phyloP scores from a whole-genome alignment of 2,797 vertebrate species.

The Epinephelus awoara region DNA sequence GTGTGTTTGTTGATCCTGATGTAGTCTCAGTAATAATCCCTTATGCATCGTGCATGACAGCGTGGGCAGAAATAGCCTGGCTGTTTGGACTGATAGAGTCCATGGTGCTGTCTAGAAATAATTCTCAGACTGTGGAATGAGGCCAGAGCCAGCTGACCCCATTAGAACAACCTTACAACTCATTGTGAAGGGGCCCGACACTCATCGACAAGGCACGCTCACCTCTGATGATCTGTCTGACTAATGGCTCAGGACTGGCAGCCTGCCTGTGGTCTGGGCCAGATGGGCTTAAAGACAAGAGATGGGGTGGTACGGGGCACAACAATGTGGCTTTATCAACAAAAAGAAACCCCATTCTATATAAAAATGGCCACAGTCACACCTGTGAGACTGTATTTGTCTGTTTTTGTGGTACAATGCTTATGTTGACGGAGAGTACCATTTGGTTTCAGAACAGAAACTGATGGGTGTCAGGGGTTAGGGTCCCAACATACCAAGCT shows the following conservation, averaged over 20 bases:
- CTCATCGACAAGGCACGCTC: slow-evolving; percentile 26
- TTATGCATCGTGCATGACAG: slow-evolving; percentile 7
- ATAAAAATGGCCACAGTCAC: not conserved
- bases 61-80: slow-evolving; percentile 50
- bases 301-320: not conserved
- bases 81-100: slow-evolving; percentile 48
- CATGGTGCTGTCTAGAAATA: slow-evolving; percentile 38
- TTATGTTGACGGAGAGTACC: not conserved
- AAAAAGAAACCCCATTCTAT: not conserved
- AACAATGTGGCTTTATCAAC: not conserved
- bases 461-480: not conserved
- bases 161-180: slow-evolving; percentile 50
- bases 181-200: slow-evolving; percentile 21
- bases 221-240: slow-evolving; percentile 5
- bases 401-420: not conserved
- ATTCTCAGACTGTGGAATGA: slow-evolving; percentile 49
- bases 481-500: too few species aligned
- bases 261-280: slow-evolving; percentile 8
- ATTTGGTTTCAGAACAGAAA: not conserved
- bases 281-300: slow-evolving; percentile 6
- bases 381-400: not conserved
- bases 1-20: slow-evolving; percentile 38
- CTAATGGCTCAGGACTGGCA: slow-evolving; percentile 20
- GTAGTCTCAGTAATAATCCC: slow-evolving; percentile 49
- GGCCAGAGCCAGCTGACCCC: slow-evolving; percentile 56